Base-by-base conservation (phyloP, 2,797 vertebrate species). In the Gadopsis marmoratus region DNA sequence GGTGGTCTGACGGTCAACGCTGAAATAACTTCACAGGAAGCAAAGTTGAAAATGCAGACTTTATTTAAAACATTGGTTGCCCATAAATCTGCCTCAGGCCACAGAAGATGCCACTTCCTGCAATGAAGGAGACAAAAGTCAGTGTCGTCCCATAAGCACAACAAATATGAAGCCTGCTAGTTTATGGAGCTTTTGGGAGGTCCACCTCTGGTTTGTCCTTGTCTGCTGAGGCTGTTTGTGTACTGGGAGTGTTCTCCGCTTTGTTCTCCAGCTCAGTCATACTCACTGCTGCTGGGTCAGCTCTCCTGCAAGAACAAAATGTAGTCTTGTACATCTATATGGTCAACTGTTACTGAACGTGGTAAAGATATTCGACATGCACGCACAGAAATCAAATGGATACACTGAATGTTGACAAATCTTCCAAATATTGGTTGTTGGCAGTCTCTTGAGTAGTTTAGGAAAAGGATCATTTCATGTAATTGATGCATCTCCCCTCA, bases 231-330 rank as follows among this genome's bases (percentile, higher is more conserved):
- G 73, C 50, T 14, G 62, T 50, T 16, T 76, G 75, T 23, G 70
- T 41, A 4, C 48, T 65, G 2, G 78, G 47, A 6, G 14, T 51
- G 17, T 70, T 16, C 69, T 90, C 83, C 0, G 6, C 82, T 75
- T 83, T 88, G 31, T 71, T 84, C 65, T 93, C 85, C 61, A 95
- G 53, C 37, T 94, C 86, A 13, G 84, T 89, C 93, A 95, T 85
- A 47, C 79, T 72, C 26, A 59, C 68, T 1, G 69, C 77, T 37
- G 71, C 76, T n/a, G 79, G 54, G 4, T 29, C 62, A 0, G 45
- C 61, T 12, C 76, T 76, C 59, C 94, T 95, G 76, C 19, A 58
- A 11, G n/a, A 73, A 54, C 51, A 45, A 48, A 39, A 16, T 19
- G 4, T 31, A 4, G 6, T 47, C 12, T 10, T 41, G 17, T 55